Conservation (phyloP, 2,113 vertebrate species). For the Nycticryphes semicollaris region DNA sequence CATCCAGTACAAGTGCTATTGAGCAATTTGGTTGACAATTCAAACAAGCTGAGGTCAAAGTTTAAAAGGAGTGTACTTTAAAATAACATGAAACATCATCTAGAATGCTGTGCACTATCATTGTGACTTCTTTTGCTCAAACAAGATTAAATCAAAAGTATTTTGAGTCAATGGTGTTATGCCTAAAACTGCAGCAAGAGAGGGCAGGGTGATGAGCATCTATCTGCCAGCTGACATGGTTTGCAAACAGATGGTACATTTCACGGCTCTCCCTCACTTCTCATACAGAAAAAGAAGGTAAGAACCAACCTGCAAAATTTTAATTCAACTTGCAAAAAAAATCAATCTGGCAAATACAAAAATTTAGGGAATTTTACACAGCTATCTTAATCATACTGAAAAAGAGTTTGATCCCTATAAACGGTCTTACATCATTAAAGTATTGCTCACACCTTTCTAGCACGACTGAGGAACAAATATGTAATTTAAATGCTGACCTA, state of each 20-base stretch:
- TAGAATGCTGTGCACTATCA: neutral
- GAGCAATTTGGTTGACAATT: neutral
- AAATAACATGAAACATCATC: neutral
- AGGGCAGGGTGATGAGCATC: conserved; percentile 51
- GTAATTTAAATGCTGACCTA: neutral
- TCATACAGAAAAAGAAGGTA: conserved; percentile 49
- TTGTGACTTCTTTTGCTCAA: neutral
- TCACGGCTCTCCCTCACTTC: conserved; percentile 51
- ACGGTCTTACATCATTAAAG: neutral
- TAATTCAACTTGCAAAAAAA: conserved; percentile 37
- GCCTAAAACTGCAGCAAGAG: conserved; percentile 10
- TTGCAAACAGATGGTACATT: conserved; percentile 52
- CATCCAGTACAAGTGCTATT: neutral
- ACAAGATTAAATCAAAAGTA: neutral
- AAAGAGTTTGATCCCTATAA: neutral
- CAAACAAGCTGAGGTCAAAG: neutral
- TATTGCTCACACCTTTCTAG: neutral
- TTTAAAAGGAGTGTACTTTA: neutral
- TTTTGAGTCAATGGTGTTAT: conserved; percentile 31
- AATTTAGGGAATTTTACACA: neutral
- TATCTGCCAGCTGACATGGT: conserved; percentile 37
- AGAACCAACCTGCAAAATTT: conserved; percentile 42
- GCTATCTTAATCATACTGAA: neutral
- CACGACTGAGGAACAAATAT: neutral
- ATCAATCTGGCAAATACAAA: neutral